These are phyloP conservation scores for Oncorhynchus keta DNA, from an alignment of 2,113 vertebrate species.

Conservation along the genomic window DNA sequence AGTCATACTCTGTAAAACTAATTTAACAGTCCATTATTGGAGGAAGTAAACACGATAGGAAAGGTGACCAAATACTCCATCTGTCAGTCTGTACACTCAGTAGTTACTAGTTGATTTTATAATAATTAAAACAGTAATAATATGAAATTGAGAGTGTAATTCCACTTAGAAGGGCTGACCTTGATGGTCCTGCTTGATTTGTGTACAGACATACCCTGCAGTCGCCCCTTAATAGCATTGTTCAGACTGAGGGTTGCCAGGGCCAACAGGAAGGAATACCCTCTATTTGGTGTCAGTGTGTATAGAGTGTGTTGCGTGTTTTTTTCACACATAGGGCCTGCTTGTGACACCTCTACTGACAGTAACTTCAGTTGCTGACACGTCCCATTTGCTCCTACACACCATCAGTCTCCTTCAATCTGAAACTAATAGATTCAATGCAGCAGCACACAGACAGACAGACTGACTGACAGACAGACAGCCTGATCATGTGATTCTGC, in stretches of 20 bases:
- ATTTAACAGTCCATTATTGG: too few species aligned
- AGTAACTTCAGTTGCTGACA: constrained; percentile 71
- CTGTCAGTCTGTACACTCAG: too few species aligned
- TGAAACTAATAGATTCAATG: neutral
- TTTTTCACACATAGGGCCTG: constrained; percentile 65
- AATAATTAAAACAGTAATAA: too few species aligned
- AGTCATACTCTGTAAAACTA: too few species aligned
- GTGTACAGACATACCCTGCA: neutral
- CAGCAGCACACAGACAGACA: neutral
- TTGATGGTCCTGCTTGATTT: neutral
- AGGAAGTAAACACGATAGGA: too few species aligned
- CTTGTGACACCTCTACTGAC: constrained; percentile 66
- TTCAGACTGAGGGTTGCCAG: neutral
- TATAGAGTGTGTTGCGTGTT: constrained; percentile 30
- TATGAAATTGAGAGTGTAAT: too few species aligned
- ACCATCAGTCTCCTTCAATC: neutral
- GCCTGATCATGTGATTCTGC: neutral
- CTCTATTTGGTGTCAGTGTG: neutral
- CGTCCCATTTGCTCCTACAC: neutral
- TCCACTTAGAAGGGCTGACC: too few species aligned
- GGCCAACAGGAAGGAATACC: neutral
- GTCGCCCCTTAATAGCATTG: neutral
- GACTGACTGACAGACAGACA: neutral
- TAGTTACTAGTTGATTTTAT: too few species aligned
- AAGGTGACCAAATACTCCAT: too few species aligned